phyloP scores from a whole-genome alignment of 2,888 invertebrate species.

The Drosophila paranaensis region DNA sequence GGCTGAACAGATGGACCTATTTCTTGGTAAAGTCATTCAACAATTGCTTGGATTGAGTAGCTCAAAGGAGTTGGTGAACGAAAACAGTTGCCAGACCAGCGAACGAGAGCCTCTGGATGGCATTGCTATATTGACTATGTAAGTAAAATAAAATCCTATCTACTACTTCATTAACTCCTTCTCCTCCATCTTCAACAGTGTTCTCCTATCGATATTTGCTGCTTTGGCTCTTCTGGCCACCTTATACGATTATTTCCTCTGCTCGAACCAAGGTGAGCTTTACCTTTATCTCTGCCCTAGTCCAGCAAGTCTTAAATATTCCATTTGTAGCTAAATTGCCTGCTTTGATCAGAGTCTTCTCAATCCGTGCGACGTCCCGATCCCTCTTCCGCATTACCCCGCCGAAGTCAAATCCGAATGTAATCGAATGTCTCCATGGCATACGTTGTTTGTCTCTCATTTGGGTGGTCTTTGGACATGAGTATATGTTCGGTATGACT shows the following conservation, averaged over 20 bases:
- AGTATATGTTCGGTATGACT: conserved; percentile 38
- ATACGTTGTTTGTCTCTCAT: conserved; percentile 83
- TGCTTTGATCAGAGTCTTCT: conserved; percentile 61
- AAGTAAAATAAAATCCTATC: conserved; percentile 31
- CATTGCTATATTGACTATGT: conserved; percentile 74
- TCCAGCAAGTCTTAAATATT: neutral
- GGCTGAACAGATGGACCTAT: conserved; percentile 42
- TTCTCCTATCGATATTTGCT: conserved; percentile 37
- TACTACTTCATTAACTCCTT: neutral
- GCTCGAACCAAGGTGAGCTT: conserved; percentile 39
- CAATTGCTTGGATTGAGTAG: conserved; percentile 15
- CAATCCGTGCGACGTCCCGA: conserved; percentile 57
- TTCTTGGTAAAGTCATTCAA: conserved; percentile 43
- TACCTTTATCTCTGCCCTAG: neutral
- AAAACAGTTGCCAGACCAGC: neutral
- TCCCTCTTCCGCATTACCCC: conserved; percentile 48
- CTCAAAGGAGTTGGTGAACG: conserved; percentile 20
- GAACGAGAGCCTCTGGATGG: conserved; percentile 39
- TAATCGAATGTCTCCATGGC: conserved; percentile 83
- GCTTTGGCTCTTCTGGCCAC: conserved; percentile 52
- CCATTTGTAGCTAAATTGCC: conserved; percentile 24
- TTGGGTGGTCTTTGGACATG: conserved; percentile 83
- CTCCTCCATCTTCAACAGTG: conserved; percentile 30
- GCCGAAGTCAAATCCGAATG: conserved; percentile 49
- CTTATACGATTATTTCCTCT: conserved; percentile 56